These are phyloP conservation scores for Columba livia DNA, from an alignment of 2,113 vertebrate genomes.

Conservation along the genomic window DNA sequence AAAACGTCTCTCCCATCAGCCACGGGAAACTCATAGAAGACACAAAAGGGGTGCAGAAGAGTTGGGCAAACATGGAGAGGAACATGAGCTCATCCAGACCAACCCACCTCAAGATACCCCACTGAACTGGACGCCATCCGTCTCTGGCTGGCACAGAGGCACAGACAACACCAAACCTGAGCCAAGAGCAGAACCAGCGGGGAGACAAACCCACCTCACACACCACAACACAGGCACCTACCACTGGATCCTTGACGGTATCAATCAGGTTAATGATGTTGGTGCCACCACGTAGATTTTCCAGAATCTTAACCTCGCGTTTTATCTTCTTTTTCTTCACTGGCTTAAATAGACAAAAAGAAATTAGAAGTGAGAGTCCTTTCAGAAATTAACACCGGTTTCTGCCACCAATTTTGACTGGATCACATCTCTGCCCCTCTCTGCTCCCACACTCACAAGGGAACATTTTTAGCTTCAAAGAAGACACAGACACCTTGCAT, in stretches of 20 bases:
- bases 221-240: conserved; percentile 70
- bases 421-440: neutral
- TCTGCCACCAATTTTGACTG: neutral
- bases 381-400: conserved; percentile 46
- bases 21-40: rapidly evolving
- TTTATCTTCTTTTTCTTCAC: conserved; percentile 99
- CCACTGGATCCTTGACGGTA: conserved; percentile 98
- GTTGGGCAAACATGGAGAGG: neutral
- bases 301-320: conserved; percentile 98
- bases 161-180: neutral
- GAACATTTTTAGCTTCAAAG: neutral
- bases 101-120: neutral
- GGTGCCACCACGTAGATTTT: conserved; percentile 95
- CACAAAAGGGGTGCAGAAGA: neutral
- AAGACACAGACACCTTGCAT: neutral
- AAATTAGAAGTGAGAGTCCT: conserved; percentile 76
- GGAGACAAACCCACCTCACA: neutral
- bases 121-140: rapidly evolving
- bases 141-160: neutral
- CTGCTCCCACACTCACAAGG: neutral
- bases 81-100: neutral
- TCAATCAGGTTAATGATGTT: conserved; percentile 98
- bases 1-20: neutral
- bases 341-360: conserved; percentile 86
- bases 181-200: neutral